Percentiles rank a stretch among this genome's conserved stretches.
These are phyloP conservation scores for Penaeus monodon DNA, from an alignment of 2,888 invertebrate species.

Conservation along the genomic window DNA sequence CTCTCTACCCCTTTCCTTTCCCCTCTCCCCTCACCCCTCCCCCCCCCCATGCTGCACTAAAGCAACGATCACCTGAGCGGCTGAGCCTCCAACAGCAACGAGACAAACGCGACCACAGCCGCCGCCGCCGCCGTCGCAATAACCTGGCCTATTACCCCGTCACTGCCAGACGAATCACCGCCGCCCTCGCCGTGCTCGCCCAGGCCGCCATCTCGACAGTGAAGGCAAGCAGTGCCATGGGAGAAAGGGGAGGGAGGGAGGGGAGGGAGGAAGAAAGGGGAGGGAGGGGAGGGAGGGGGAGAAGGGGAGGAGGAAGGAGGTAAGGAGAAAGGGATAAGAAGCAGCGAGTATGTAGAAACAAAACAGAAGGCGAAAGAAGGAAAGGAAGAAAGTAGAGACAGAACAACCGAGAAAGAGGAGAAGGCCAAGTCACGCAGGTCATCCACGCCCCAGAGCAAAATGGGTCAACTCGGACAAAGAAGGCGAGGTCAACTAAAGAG, in stretches of 20 bases:
- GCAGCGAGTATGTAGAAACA: neutral
- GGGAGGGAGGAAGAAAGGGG: neutral
- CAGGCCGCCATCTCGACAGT: neutral
- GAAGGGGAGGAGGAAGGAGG: neutral
- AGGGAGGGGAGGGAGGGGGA: neutral
- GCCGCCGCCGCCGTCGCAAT: too few species aligned
- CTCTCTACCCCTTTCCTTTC: neutral
- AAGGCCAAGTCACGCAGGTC: too few species aligned
- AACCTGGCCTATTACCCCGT: too few species aligned
- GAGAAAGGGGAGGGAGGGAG: neutral
- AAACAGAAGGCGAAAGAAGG: neutral
- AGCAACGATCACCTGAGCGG: too few species aligned
- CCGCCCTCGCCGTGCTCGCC: neutral
- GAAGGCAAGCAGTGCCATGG: neutral
- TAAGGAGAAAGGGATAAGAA: neutral
- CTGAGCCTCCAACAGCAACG: too few species aligned
- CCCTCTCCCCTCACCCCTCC: neutral
- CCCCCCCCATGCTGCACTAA: neutral
- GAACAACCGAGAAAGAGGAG: too few species aligned
- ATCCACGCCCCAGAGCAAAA: too few species aligned
- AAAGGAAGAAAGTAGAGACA: neutral
- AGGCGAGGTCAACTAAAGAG: too few species aligned
- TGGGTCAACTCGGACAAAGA: too few species aligned
- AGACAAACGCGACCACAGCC: too few species aligned
- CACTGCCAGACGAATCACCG: too few species aligned